Evolutionary conservation across 2,797 vertebrate species (phyloP), one percentile per base, ranked within the genome.

Genomic region (Poecilia velifera): DNA sequence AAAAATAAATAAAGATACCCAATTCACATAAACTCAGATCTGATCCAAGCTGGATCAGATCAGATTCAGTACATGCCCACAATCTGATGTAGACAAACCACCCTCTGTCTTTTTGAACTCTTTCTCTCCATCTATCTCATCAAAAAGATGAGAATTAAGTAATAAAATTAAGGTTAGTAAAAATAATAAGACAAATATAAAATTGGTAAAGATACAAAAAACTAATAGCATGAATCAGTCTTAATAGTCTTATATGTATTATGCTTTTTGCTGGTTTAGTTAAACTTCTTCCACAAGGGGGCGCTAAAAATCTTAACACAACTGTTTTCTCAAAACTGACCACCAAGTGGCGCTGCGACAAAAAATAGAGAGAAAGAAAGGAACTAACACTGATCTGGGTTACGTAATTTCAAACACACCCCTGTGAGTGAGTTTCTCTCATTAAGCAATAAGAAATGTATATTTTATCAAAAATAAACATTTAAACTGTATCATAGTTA

Each of bases 291-390:
- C 79, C 80, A 88, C 68, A 74, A 14, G 87, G 59, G 51, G 84
- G 84, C 79, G 79, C 70, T 80, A 84, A 84, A 16, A 39, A 5
- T 66, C 51, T 16, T 12, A 45, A 10, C 6, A 20, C 6, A 20
- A 7, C 12, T 25, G 66, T 90, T 78, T 90, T 91, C 77, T 62
- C 13, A 20, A 76, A 20, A 77, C 4, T 64, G 10, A 76, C 91
- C 94, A 87, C 88, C 80, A 59, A 34, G 82, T 41, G 90, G 89
- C 84, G 57, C 82, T 91, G 80, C 78, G 87, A 36, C 78, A 76
- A 39, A 80, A 80, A 68, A 78, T 0, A 82, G 22, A 82, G n/a
- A 80, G 74, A 66, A 1, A 8, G 8, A 64, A 34, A 18, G 10
- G 51, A 53, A 25, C 22, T 5, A 13, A 31, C 12, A 14, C 12